Conservation (phyloP, 2,113 vertebrate species). For the Phylloscopus trochiloides region DNA sequence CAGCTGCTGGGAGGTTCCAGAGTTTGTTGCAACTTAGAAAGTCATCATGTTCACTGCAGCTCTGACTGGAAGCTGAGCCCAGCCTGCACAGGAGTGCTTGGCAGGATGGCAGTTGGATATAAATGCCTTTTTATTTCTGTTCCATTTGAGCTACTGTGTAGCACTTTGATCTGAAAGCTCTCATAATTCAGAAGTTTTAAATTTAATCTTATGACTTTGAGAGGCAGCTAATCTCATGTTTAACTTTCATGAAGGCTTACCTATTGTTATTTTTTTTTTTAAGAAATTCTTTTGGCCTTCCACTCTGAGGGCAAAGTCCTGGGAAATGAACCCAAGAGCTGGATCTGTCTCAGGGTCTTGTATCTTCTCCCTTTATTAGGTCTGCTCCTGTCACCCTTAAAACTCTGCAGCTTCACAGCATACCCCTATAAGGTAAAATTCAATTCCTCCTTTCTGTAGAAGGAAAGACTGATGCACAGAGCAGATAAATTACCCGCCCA, state of each 20-base stretch:
- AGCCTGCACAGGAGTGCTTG: background rate
- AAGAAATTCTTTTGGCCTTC: background rate
- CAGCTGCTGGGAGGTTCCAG: background rate
- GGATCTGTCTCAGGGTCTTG: background rate
- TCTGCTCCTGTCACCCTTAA: slow-evolving; percentile 9
- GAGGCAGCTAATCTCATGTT: background rate
- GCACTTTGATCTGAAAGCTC: background rate
- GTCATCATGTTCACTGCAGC: rapidly evolving
- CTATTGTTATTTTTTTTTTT: background rate
- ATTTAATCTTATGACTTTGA: background rate
- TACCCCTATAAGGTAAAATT: slow-evolving; percentile 41
- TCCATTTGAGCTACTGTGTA: background rate
- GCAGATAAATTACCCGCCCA: slow-evolving; percentile 35
- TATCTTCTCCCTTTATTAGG: background rate
- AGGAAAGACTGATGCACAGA: background rate
- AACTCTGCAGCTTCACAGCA: background rate
- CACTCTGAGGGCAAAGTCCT: background rate
- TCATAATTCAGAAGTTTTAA: background rate
- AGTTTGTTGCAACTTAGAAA: background rate
- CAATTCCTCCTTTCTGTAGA: slow-evolving; percentile 5
- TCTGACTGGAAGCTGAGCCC: background rate
- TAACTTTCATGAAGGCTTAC: background rate
- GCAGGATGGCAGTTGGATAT: background rate
- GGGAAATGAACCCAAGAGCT: background rate
- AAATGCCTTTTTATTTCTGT: background rate